Evolutionary conservation across 2,113 vertebrate genomes (phyloP).

Genomic region (Rhodinocichla rosea): DNA sequence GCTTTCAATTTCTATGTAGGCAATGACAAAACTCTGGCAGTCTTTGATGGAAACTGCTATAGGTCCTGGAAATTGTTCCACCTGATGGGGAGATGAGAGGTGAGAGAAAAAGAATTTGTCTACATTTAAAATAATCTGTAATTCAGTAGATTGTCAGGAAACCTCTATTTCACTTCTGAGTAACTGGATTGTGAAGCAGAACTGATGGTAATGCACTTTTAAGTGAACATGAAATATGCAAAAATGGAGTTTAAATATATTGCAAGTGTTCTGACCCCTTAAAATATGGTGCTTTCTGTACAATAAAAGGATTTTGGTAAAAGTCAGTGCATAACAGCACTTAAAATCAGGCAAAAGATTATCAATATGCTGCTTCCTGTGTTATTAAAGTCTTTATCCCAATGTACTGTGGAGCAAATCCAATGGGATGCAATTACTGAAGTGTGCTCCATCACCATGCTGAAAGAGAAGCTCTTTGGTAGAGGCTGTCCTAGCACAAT

Average conservation of each 20-base stretch:
- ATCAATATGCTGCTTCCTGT: background rate
- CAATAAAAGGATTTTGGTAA: background rate
- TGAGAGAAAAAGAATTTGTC: background rate
- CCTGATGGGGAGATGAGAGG: background rate
- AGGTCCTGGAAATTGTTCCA: background rate
- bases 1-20: background rate
- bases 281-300: conserved; percentile 7
- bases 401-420: background rate
- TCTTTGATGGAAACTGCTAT: background rate
- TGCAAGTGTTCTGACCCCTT: background rate
- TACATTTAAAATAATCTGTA: background rate
- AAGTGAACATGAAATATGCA: conserved; percentile 2
- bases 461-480: background rate
- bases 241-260: conserved; percentile 17
- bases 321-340: background rate
- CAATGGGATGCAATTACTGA: background rate
- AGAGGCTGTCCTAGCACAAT: background rate
- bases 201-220: background rate
- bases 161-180: background rate
- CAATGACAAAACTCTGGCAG: background rate
- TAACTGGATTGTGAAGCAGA: background rate
- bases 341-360: conserved; percentile 5
- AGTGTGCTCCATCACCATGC: background rate
- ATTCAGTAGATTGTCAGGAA: background rate
- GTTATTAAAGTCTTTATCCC: background rate